phyloP scores from a whole-genome alignment of 2,113 vertebrate genomes.

The Thalassarche chlororhynchos region DNA sequence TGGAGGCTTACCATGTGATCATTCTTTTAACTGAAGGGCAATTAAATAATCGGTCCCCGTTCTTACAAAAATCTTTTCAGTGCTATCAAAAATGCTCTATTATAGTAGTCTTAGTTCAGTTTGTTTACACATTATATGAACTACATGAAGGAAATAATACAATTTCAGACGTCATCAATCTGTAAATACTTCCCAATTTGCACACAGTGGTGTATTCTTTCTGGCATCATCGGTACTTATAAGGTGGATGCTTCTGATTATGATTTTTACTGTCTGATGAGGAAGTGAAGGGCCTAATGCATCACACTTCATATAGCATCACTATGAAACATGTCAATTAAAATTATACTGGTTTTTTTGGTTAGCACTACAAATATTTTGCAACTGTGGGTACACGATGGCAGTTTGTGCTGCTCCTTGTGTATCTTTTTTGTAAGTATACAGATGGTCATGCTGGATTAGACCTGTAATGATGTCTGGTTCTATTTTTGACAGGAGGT shows the following conservation, averaged over 20 bases:
- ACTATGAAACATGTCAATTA: background rate
- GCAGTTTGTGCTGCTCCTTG: background rate
- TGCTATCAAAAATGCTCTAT: background rate
- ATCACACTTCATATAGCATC: background rate
- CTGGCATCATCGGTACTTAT: background rate
- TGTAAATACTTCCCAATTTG: background rate
- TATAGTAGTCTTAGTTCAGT: background rate
- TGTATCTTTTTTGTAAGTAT: background rate
- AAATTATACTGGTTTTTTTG: fast-evolving
- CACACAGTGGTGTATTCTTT: background rate
- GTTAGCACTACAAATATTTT: background rate
- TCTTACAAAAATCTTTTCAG: background rate
- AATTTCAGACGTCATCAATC: background rate
- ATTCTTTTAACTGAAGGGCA: background rate
- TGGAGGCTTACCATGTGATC: background rate
- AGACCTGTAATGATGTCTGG: background rate
- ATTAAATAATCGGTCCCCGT: background rate
- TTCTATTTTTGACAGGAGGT: background rate
- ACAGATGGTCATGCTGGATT: background rate
- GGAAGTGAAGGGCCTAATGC: background rate
- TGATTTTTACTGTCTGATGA: background rate
- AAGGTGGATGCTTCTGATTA: background rate
- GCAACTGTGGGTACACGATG: background rate
- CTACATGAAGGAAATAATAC: background rate
- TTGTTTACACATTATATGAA: background rate